phyloP scores from a whole-genome alignment of 2,113 vertebrate genomes.

The Ictidomys tridecemlineatus region DNA sequence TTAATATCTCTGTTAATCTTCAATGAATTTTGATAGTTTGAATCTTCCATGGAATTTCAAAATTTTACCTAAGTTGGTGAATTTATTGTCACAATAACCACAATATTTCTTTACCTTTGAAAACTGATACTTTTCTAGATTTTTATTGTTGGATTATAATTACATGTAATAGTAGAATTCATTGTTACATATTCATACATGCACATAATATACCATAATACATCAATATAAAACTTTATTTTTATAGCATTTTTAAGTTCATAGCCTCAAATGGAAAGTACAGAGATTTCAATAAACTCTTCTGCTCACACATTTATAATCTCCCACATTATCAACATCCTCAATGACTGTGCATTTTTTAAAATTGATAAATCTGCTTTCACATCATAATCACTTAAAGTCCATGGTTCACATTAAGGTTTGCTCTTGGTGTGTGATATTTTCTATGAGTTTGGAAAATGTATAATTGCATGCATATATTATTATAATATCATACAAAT shows the following conservation, averaged over 20 bases:
- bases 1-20: too few species aligned
- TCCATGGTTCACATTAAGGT: background rate
- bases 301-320: background rate
- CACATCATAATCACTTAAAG: background rate
- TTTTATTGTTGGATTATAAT: too few species aligned
- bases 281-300: background rate
- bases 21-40: background rate
- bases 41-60: background rate
- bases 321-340: background rate
- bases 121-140: background rate
- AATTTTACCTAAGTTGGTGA: background rate
- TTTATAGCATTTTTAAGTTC: background rate
- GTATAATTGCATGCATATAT: background rate
- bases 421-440: background rate
- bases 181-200: too few species aligned
- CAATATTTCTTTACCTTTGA: background rate
- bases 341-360: background rate
- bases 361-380: background rate
- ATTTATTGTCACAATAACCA: background rate
- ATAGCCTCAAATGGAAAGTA: background rate
- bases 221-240: background rate
- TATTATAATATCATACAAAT: background rate
- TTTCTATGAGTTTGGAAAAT: background rate
- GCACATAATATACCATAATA: too few species aligned
- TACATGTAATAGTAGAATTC: too few species aligned